These are phyloP conservation scores for Brotula barbata DNA, from an alignment of 2,797 vertebrate species.

Conservation along the genomic window DNA sequence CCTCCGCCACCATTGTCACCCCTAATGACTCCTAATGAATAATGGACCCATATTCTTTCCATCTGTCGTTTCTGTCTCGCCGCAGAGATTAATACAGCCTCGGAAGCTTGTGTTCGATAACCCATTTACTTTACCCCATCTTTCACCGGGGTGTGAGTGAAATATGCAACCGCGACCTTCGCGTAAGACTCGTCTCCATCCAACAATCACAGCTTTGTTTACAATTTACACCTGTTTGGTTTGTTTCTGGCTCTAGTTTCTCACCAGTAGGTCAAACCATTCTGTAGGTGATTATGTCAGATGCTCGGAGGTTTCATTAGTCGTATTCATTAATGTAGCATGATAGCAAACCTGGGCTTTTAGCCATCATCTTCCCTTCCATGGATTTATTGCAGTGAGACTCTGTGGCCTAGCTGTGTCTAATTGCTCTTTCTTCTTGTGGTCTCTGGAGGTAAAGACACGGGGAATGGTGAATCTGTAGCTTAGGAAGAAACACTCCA, in stretches of 20 bases:
- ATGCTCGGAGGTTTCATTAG: slow-evolving; percentile 37
- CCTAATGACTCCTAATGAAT: slow-evolving; percentile 58
- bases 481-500: slow-evolving; percentile 11
- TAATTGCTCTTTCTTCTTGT: slow-evolving; percentile 68
- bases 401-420: slow-evolving; percentile 44
- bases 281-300: slow-evolving; percentile 20
- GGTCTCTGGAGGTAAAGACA: slow-evolving; percentile 43
- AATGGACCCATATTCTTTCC: slow-evolving; percentile 47
- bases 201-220: background rate
- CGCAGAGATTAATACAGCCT: slow-evolving; percentile 54
- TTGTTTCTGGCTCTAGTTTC: background rate
- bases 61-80: slow-evolving; percentile 44
- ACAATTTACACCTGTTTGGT: background rate
- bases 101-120: slow-evolving; percentile 59
- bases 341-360: slow-evolving; percentile 59
- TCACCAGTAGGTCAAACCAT: slow-evolving; percentile 4
- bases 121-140: slow-evolving; percentile 59
- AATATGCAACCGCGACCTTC: too few relatives aligned
- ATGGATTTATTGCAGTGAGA: slow-evolving; percentile 65
- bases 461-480: slow-evolving; percentile 1
- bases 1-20: slow-evolving; percentile 47
- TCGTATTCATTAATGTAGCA: slow-evolving; percentile 61
- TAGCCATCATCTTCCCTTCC: slow-evolving; percentile 52
- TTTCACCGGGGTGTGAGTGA: slow-evolving; percentile 32
- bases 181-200: too few relatives aligned